Percentiles rank a stretch among this genome's conserved stretches.
Evolutionary conservation across 2,113 vertebrate species (phyloP).

Genomic region (Saguinus imperator): DNA sequence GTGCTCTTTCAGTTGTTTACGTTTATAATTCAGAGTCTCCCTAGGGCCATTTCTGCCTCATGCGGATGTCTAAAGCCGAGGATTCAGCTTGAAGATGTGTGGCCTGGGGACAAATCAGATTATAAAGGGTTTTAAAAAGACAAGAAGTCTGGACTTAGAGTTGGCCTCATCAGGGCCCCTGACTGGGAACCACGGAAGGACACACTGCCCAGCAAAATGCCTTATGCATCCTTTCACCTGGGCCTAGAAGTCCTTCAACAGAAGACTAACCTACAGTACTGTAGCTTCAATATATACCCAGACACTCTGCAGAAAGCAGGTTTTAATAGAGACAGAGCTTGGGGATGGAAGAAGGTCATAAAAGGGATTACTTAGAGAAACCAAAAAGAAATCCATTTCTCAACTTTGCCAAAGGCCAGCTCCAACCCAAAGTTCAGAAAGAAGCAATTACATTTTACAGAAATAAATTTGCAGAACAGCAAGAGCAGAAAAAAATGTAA

Average conservation of each 20-base stretch:
- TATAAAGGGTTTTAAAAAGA: neutral
- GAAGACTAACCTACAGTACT: neutral
- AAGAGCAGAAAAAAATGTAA: neutral
- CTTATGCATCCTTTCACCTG: neutral
- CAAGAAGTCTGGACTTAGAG: neutral
- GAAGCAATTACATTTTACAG: neutral
- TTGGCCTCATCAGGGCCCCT: neutral
- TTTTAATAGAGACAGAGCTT: neutral
- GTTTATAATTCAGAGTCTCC: neutral
- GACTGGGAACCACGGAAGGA: neutral
- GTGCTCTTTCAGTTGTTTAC: neutral
- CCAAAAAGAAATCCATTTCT: neutral
- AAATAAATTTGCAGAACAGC: neutral
- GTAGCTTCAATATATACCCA: neutral
- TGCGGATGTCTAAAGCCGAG: neutral
- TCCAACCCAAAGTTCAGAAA: neutral
- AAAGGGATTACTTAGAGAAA: neutral
- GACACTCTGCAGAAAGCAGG: neutral
- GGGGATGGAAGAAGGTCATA: neutral
- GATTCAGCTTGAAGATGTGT: neutral
- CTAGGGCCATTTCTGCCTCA: neutral
- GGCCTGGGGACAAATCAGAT: conserved; percentile 6
- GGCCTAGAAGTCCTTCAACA: neutral
- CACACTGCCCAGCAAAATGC: neutral
- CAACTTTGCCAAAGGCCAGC: neutral